Evolutionary conservation across 2,888 invertebrate species (phyloP).

Genomic region (Sminthurides aquaticus): DNA sequence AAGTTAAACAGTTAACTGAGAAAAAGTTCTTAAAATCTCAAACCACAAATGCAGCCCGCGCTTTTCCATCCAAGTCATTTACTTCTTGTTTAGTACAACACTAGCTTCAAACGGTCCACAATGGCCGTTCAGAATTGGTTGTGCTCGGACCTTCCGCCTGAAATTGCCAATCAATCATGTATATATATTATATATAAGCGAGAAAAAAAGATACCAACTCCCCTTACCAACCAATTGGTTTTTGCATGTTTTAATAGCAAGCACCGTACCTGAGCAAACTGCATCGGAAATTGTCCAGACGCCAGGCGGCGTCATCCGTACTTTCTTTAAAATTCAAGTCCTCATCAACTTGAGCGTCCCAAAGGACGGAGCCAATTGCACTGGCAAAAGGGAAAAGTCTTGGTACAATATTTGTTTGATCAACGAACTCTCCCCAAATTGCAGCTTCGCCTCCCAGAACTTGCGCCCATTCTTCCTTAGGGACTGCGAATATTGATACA

Average conservation of each 20-base stretch:
- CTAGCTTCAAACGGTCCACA: slow-evolving; percentile 11
- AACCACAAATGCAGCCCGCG: too few species aligned
- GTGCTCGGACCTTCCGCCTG: slow-evolving; percentile 12
- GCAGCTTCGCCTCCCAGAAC: slow-evolving; percentile 86
- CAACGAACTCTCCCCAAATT: slow-evolving; percentile 71
- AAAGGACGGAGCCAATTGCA: slow-evolving; percentile 76
- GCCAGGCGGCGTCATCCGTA: slow-evolving; percentile 51
- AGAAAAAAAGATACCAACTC: too few species aligned
- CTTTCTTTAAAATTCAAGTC: slow-evolving; percentile 45
- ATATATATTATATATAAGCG: too few species aligned
- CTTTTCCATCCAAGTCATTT: too few species aligned
- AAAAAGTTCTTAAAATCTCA: too few species aligned
- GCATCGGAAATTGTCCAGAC: slow-evolving; percentile 67
- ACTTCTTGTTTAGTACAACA: too few species aligned
- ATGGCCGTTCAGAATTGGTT: slow-evolving; percentile 13
- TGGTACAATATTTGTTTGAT: slow-evolving; percentile 56
- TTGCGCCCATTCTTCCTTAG: slow-evolving; percentile 51
- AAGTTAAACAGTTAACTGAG: too few species aligned
- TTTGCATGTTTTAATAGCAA: too few species aligned
- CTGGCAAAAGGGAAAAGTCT: slow-evolving; percentile 76
- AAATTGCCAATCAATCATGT: neutral
- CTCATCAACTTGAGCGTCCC: slow-evolving; percentile 53
- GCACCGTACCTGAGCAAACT: slow-evolving; percentile 59
- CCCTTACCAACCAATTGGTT: too few species aligned
- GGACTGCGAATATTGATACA: slow-evolving; percentile 25